These are phyloP conservation scores for Copsychus sechellarum DNA, from an alignment of 2,113 vertebrate genomes.

Conservation along the genomic window DNA sequence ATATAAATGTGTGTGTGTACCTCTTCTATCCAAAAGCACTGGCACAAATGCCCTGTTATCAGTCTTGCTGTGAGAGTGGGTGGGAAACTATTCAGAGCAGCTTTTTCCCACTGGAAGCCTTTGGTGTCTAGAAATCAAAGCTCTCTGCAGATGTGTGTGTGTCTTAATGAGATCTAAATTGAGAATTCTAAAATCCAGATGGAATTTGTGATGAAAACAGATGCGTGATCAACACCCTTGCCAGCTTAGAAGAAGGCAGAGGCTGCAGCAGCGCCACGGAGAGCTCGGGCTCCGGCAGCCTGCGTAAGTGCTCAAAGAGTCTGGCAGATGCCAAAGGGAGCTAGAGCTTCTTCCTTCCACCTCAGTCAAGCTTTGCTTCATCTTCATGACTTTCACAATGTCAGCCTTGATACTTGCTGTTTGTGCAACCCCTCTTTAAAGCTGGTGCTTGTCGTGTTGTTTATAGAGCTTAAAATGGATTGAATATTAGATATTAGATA, in stretches of 20 bases:
- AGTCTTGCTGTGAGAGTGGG: neutral
- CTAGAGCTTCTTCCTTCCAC: neutral
- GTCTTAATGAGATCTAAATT: constrained; percentile 41
- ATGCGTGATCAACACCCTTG: neutral
- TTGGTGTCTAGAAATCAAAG: constrained; percentile 59
- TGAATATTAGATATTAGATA: neutral
- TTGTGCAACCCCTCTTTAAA: neutral
- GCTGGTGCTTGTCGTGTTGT: neutral
- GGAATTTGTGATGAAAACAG: constrained; percentile 39
- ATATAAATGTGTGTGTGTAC: neutral
- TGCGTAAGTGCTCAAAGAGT: neutral
- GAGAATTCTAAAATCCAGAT: constrained; percentile 35
- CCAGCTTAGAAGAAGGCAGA: neutral
- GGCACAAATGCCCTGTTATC: neutral
- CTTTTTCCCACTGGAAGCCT: constrained; percentile 22
- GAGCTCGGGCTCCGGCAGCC: neutral
- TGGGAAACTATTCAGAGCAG: constrained; percentile 27
- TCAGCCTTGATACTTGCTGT: neutral
- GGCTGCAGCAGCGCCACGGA: accelerated
- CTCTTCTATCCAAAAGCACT: neutral
- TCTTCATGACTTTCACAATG: neutral
- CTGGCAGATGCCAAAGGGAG: neutral
- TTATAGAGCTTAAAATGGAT: neutral
- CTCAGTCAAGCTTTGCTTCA: neutral
- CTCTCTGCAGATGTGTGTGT: constrained; percentile 16